Base-by-base conservation (phyloP, 2,113 vertebrate species). In the Coturnix japonica region DNA sequence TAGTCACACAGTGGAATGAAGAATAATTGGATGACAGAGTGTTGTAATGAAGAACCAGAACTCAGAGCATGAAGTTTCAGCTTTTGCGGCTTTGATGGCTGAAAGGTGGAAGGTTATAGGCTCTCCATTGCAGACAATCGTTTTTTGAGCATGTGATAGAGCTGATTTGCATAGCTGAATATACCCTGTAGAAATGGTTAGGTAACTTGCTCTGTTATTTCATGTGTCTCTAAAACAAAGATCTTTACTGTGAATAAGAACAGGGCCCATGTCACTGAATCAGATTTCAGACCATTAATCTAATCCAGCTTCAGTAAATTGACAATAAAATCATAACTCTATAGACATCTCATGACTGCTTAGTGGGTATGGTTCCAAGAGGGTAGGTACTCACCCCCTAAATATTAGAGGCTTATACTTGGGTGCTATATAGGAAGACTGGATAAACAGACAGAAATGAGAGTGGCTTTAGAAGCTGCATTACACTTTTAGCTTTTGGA, bases 11-110 rank as follows among this genome's bases (percentile, higher is more conserved):
- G 78, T 4, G 5, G 60, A 30, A 74, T 89, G 87, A 94, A 87
- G 39, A 47, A 26, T 71, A 91, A 78, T 72, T 88, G 87, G 51
- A 92, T 93, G 87, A 76, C 78, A 79, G 10, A 69, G n/a, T 37
- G 56, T 59, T 51, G 14, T 53, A 75, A 57, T 57, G 84, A 89
- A 90, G 74, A 87, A 91, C n/a, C 9, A 79, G 43, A 88, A 87
- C 54, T 41, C 61, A 46, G 16, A 80, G 6, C 41, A 54, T 18
- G 70, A 73, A 89, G 37, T 59, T 82, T 82, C 9, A 2, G 85
- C 80, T 70, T 91, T 82, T 51, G 59, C 3, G 4, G 7, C 37
- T 87, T 33, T 71, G 60, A 76, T 47, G 26, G 37, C 43, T 16
- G 4, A 66, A 71, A 81, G 64, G 13, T 60, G 22, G 46, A 47